Conservation (phyloP, 2,113 vertebrate species). For the Plestiodon gilberti region DNA sequence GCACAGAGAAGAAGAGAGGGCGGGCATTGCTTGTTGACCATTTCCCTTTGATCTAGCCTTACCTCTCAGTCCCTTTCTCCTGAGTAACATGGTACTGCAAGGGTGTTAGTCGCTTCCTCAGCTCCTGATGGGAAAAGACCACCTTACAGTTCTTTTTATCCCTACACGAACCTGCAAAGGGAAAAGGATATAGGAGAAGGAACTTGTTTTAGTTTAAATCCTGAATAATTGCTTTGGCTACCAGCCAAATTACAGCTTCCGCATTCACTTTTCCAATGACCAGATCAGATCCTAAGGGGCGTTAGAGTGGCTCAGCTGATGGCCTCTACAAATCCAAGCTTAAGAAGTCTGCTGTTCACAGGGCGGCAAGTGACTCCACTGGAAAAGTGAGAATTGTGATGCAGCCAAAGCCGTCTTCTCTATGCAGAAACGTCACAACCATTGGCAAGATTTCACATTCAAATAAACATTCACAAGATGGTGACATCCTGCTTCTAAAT, state of each 20-base stretch:
- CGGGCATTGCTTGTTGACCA: conserved; percentile 20
- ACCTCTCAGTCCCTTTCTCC: conserved; percentile 98
- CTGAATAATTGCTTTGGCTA: conserved; percentile 76
- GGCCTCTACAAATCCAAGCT: conserved; percentile 73
- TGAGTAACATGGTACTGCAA: conserved; percentile 96
- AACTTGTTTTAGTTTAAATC: conserved; percentile 73
- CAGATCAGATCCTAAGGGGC: conserved; percentile 69
- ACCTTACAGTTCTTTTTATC: conserved; percentile 91
- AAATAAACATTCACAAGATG: conserved; percentile 19
- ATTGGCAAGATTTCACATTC: conserved; percentile 30
- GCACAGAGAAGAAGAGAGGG: conserved; percentile 1
- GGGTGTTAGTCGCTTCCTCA: conserved; percentile 91
- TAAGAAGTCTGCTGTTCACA: conserved; percentile 56
- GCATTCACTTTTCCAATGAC: conserved; percentile 73
- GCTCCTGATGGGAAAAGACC: conserved; percentile 89
- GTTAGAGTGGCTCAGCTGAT: conserved; percentile 70
- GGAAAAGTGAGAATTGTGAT: conserved; percentile 67
- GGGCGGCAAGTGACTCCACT: conserved; percentile 64
- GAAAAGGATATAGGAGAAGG: conserved; percentile 73
- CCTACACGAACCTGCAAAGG: conserved; percentile 87
- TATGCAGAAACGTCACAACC: conserved; percentile 30
- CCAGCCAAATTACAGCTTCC: conserved; percentile 70
- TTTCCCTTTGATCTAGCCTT: conserved; percentile 53
- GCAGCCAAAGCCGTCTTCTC: conserved; percentile 73
- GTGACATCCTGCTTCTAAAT: neutral